These are phyloP conservation scores for Cataglyphis albicans DNA, from an alignment of 2,888 invertebrate species.

Conservation along the genomic window DNA sequence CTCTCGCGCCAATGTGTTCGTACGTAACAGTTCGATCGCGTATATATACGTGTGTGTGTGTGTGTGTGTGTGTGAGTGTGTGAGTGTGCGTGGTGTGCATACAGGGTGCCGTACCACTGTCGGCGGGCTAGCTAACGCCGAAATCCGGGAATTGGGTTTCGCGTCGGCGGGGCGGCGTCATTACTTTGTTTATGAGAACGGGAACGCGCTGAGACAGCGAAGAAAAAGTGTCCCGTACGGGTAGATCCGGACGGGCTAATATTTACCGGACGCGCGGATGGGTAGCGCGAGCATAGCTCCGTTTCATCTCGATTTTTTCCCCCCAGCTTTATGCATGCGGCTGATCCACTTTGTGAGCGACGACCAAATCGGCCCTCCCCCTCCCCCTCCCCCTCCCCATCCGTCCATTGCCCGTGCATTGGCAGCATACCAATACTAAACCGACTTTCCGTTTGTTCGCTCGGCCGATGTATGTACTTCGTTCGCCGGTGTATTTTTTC, in stretches of 20 bases:
- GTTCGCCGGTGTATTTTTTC: slow-evolving; percentile 20
- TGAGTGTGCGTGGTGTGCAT: slow-evolving; percentile 2
- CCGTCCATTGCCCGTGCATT: slow-evolving; percentile 57
- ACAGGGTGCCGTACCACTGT: slow-evolving; percentile 20
- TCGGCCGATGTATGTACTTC: slow-evolving; percentile 47
- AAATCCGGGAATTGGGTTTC: slow-evolving; percentile 75
- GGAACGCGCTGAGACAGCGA: slow-evolving; percentile 79
- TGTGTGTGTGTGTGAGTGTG: not conserved
- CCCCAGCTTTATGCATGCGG: slow-evolving; percentile 68
- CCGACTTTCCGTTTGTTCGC: slow-evolving; percentile 60
- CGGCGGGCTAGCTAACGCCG: slow-evolving; percentile 47
- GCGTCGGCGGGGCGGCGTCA: slow-evolving; percentile 74
- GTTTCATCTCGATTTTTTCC: slow-evolving; percentile 67
- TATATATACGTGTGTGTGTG: slow-evolving; percentile 10
- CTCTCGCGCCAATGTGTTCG: slow-evolving; percentile 28
- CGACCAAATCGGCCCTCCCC: slow-evolving; percentile 67
- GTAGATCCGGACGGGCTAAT: slow-evolving; percentile 64
- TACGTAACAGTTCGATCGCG: slow-evolving; percentile 19
- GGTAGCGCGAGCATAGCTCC: slow-evolving; percentile 48
- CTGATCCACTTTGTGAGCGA: slow-evolving; percentile 73
- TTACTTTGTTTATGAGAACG: slow-evolving; percentile 83
- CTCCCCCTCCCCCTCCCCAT: slow-evolving; percentile 5
- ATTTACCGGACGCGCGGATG: slow-evolving; percentile 72
- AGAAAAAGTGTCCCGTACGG: slow-evolving; percentile 77
- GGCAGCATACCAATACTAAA: slow-evolving; percentile 72